Evolutionary conservation across 2,888 invertebrate species (phyloP), one percentile per base, ranked within the genome.

Genomic region (Acleris literana): DNA sequence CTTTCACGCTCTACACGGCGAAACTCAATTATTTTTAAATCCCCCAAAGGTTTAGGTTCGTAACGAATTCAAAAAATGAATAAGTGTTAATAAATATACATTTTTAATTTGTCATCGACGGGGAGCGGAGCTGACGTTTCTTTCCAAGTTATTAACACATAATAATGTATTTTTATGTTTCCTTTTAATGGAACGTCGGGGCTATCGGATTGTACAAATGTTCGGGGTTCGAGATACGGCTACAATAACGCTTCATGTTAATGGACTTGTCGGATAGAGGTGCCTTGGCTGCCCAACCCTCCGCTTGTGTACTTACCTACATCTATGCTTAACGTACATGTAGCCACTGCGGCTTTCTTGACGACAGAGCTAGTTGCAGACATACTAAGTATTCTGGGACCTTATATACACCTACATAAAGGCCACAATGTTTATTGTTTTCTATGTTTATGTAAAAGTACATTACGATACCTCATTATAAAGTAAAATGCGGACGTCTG

Each of bases 71-170:
- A 73, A 78, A 79, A 77, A 79, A 84, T 83, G 82, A 78, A 83
- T 75, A 65, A 64, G 68, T 68, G 68, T 64, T 65, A 79, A 83
- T 77, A 76, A 75, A 81, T 78, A 82, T 78, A 75, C 80, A 80
- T 83, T 85, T 83, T 86, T 84, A 86, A 88, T 90, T 84, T 85
- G 82, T 85, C 81, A 80, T 62, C 73, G 68, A 76, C 70, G 73
- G 74, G 74, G 78, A 78, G 74, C 74, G 70, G 71, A 78, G 78
- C 79, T 80, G 78, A 76, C 77, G 74, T 85, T 85, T 87, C 85
- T 80, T 82, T 87, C 83, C 82, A 88, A 91, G 89, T 90, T 92
- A 91, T 91, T 91, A 90, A 92, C 92, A 92, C 91, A 90, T 92
- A 91, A 92, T 92, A 90, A 90, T 88, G 88, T 86, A 84, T 88